Conservation (phyloP, 2,888 invertebrate species). For the Charanyca ferruginea region DNA sequence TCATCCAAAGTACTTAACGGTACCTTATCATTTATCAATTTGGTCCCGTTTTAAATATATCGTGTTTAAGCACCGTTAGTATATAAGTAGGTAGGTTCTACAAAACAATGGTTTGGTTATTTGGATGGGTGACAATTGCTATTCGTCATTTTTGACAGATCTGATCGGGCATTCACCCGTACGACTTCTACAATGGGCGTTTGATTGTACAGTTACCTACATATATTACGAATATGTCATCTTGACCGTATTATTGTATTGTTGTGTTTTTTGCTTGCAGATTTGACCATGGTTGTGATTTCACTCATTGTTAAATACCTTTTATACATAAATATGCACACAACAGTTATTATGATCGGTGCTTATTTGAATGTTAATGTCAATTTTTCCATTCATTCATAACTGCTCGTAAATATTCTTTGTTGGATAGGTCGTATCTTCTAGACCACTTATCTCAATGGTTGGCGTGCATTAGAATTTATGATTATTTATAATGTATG, state of each 20-base stretch:
- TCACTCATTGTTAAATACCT: slow-evolving; percentile 42
- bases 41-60: slow-evolving; percentile 57
- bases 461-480: not conserved
- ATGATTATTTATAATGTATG: not conserved
- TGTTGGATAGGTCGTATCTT: not conserved
- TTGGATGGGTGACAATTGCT: slow-evolving; percentile 12
- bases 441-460: not conserved
- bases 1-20: slow-evolving; percentile 41
- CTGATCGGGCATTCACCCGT: slow-evolving; percentile 52
- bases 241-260: slow-evolving; percentile 53
- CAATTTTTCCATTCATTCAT: slow-evolving; percentile 29
- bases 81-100: slow-evolving; percentile 8
- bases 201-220: slow-evolving; percentile 59
- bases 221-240: slow-evolving; percentile 37
- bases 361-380: slow-evolving; percentile 28
- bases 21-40: slow-evolving; percentile 53
- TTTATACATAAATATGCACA: slow-evolving; percentile 24
- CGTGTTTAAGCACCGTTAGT: slow-evolving; percentile 42
- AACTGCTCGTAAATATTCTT: not conserved
- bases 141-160: slow-evolving; percentile 56
- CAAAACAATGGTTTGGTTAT: slow-evolving; percentile 46
- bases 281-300: slow-evolving; percentile 24
- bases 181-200: slow-evolving; percentile 50
- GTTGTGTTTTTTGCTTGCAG: slow-evolving; percentile 45
- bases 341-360: slow-evolving; percentile 20